Percentiles rank a stretch among this genome's conserved stretches.
phyloP scores from a whole-genome alignment of 2,888 invertebrate species.

The Drosophila longiperda region DNA sequence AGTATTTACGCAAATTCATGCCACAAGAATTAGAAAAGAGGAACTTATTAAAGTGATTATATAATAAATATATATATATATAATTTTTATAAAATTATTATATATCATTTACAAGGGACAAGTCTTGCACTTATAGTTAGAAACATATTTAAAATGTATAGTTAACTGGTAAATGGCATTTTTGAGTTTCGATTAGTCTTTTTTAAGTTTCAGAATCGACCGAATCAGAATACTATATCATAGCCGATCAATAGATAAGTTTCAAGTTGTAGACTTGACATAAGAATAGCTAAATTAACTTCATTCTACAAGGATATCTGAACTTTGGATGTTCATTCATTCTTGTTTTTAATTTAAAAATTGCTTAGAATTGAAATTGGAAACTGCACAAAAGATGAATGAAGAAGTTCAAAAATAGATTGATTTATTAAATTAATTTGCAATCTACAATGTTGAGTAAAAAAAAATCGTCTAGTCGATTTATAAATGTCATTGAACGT shows the following conservation, averaged over 20 bases:
- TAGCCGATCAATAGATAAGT: neutral
- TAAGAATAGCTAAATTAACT: neutral
- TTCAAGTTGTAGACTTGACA: neutral
- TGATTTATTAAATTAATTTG: neutral
- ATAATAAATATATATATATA: too few species aligned
- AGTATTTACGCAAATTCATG: neutral
- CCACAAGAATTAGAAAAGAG: neutral
- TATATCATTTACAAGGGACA: neutral
- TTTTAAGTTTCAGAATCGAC: neutral
- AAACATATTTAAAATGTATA: neutral
- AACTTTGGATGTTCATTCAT: neutral
- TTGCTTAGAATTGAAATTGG: rapidly evolving
- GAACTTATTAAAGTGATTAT: neutral
- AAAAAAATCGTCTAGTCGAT: neutral
- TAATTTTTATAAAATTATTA: neutral
- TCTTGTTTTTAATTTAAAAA: neutral
- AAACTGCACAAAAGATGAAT: neutral
- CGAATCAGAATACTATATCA: neutral
- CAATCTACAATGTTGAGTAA: neutral
- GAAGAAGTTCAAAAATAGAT: neutral
- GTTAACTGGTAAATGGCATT: neutral
- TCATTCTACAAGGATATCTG: neutral
- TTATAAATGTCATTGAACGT: slow-evolving; percentile 1
- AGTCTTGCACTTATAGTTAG: neutral
- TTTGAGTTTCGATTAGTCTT: neutral